phyloP scores from a whole-genome alignment of 2,113 vertebrate genomes.

The Oostethus manadensis region DNA sequence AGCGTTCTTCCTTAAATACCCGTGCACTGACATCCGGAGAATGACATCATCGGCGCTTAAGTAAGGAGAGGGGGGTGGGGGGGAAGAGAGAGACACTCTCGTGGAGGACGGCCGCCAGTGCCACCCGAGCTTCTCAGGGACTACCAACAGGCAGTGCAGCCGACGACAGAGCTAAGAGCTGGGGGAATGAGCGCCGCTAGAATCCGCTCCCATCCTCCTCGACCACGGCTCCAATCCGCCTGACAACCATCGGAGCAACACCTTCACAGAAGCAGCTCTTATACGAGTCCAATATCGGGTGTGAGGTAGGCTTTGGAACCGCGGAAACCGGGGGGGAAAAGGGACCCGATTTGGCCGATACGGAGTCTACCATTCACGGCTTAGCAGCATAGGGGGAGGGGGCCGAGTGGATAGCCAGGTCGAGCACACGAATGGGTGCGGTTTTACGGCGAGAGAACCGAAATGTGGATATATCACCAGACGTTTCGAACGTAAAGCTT shows the following conservation, averaged over 20 bases:
- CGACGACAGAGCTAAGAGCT: constrained; percentile 56
- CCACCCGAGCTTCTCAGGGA: constrained; percentile 55
- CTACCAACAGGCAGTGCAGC: constrained; percentile 60
- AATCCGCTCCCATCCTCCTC: constrained; percentile 85
- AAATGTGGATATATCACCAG: not conserved
- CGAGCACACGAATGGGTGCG: constrained; percentile 57
- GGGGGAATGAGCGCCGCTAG: constrained; percentile 70
- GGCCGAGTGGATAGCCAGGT: constrained; percentile 48
- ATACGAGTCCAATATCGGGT: constrained; percentile 77
- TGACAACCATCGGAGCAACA: constrained; percentile 81
- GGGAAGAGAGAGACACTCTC: constrained; percentile 42
- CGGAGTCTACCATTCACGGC: constrained; percentile 64
- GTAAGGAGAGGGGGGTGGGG: constrained; percentile 58
- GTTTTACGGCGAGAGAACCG: constrained; percentile 32
- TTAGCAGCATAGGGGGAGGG: constrained; percentile 59
- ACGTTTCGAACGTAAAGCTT: not conserved
- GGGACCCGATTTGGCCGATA: constrained; percentile 50
- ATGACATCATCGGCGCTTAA: constrained; percentile 67
- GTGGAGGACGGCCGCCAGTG: constrained; percentile 46
- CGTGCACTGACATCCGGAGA: constrained; percentile 21
- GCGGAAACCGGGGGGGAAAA: constrained; percentile 77
- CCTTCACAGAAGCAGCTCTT: constrained; percentile 69
- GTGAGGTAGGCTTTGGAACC: constrained; percentile 52
- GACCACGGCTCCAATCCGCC: constrained; percentile 60
- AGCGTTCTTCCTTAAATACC: constrained; percentile 36